Conservation (phyloP, 2,113 vertebrate species). For the Phaetusa simplex region DNA sequence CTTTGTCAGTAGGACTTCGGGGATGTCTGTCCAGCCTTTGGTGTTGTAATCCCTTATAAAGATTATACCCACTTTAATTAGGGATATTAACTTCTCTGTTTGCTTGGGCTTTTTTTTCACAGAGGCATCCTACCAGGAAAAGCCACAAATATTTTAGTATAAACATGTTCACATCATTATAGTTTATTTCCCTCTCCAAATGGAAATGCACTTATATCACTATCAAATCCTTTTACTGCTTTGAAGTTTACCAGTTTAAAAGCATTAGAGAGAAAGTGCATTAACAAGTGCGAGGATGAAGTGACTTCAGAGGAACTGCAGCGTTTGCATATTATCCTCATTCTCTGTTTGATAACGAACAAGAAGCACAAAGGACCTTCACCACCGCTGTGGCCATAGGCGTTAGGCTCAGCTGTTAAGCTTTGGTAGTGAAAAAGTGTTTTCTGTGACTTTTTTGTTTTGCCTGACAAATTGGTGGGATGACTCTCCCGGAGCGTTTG, state of each 20-base stretch:
- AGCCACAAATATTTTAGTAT: constrained; percentile 10
- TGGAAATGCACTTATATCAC: neutral
- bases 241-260: neutral
- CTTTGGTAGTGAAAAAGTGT: neutral
- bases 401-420: neutral
- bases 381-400: rapidly evolving
- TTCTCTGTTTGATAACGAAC: neutral
- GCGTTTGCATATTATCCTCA: neutral
- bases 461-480: neutral
- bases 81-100: neutral
- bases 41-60: neutral
- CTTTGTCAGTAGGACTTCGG: neutral
- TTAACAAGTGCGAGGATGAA: neutral
- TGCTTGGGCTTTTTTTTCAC: neutral
- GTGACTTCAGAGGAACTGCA: neutral
- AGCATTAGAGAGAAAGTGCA: neutral
- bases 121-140: neutral
- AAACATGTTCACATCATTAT: neutral
- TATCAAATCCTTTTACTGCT: neutral
- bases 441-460: neutral
- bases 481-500: neutral
- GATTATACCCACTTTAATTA: neutral
- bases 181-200: neutral
- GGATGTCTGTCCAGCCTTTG: neutral
- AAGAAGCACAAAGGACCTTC: neutral